These are phyloP conservation scores for Loriculus beryllinus DNA, from an alignment of 2,797 vertebrate genomes.

Conservation along the genomic window DNA sequence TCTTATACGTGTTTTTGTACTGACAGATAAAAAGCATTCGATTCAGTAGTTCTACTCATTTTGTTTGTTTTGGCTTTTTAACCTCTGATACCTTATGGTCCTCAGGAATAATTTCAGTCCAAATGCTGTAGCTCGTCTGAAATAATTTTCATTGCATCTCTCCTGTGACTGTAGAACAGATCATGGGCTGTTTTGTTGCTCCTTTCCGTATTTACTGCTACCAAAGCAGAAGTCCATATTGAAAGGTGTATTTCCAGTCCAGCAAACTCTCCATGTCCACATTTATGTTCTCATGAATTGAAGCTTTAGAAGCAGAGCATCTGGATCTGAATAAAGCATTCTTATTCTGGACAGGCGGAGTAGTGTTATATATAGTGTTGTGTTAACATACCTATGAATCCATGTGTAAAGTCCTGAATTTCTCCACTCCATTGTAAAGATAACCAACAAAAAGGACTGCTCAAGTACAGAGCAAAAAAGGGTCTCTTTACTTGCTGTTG, in stretches of 20 bases:
- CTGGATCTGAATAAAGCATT: background rate
- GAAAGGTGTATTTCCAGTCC: background rate
- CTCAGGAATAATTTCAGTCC: background rate
- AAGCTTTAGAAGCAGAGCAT: background rate
- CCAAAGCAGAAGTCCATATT: background rate
- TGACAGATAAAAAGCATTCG: background rate
- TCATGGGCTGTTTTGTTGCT: background rate
- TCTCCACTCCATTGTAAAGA: background rate
- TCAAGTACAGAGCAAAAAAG: background rate
- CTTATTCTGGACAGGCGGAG: background rate
- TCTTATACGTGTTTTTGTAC: background rate
- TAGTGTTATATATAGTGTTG: background rate
- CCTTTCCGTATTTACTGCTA: background rate
- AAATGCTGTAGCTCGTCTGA: background rate
- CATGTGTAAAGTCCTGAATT: background rate
- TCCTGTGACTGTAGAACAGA: background rate
- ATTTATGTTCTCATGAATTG: background rate
- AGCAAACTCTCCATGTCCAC: background rate
- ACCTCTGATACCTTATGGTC: background rate
- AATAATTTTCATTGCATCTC: background rate
- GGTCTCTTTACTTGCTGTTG: background rate
- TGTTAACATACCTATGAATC: background rate
- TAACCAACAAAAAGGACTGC: background rate
- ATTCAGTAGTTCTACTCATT: background rate
- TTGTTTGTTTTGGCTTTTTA: background rate